Percentiles rank a stretch among this genome's conserved stretches.
phyloP scores from a whole-genome alignment of 2,888 invertebrate species.

The Prosapia bicincta region DNA sequence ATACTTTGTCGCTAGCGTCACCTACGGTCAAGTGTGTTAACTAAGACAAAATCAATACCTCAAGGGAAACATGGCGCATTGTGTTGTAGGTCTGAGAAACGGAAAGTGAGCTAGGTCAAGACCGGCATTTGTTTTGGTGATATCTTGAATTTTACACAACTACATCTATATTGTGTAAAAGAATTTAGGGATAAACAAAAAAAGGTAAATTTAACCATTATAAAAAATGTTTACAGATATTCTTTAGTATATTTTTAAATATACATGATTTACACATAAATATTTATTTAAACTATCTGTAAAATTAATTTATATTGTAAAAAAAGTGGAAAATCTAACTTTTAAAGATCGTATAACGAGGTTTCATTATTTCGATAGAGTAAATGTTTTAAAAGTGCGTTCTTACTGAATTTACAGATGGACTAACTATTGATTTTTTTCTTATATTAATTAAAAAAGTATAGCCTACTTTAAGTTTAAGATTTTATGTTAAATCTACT shows the following conservation, averaged over 20 bases:
- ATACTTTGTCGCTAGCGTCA: not conserved
- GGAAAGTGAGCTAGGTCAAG: not conserved
- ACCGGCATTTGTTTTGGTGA: not conserved
- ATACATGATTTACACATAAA: not conserved
- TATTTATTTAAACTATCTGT: too few species aligned
- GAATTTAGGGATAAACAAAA: not conserved
- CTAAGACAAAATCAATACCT: not conserved
- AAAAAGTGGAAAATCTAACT: too few species aligned
- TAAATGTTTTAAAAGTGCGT: too few species aligned
- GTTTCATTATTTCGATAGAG: too few species aligned
- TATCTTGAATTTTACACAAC: too few species aligned
- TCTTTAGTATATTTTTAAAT: not conserved
- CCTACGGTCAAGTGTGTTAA: not conserved
- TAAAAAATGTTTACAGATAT: not conserved
- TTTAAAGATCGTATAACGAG: too few species aligned
- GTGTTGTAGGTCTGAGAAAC: not conserved
- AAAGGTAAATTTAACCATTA: not conserved
- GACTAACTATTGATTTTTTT: too few species aligned
- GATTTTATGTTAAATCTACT: too few species aligned
- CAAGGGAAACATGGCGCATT: not conserved
- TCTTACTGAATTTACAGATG: too few species aligned
- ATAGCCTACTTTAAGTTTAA: too few species aligned
- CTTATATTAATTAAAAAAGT: too few species aligned
- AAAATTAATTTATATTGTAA: too few species aligned
- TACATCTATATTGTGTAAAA: not conserved